Base-by-base conservation (phyloP, 2,797 vertebrate species). In the Ciconia nigra region DNA sequence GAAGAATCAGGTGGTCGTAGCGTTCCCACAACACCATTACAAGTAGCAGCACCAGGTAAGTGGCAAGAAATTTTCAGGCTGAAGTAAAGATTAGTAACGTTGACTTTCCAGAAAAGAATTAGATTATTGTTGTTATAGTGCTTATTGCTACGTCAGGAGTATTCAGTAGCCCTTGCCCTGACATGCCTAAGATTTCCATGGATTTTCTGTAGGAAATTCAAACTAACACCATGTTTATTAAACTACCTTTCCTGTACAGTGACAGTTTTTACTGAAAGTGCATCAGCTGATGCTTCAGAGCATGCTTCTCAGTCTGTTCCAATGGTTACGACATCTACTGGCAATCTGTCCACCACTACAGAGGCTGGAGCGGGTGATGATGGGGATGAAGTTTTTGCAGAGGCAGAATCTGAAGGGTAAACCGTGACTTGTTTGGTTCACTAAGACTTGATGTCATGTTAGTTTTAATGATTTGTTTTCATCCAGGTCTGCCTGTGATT, bases 1-100 rank as follows among this genome's bases (percentile, higher is more conserved):
- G 99, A 99, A 87, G 99, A 99, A 31, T 99, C 99, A 6, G 99
- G 99, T 87, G 99, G 99, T 41, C 98, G 99, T 35, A 99, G 99
- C 9, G 99, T 99, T 80, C 99, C 99, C 63, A 99, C 99, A 35
- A 99, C 99, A 10, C 99, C 99, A 2, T 92, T 99, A 33, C 99
- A 99, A 93, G 99, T 99, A 51, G 99, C 99, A 85, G 99, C 99
- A 81, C 99, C 99, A 88, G 99, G 99, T 99, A 91, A 92, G 97
- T n/a, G 19, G 24, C 61, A 35, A 59, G 51, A 65, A 59, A 19
- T 62, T n/a, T 66, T 20, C 29, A 39, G 28, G 13, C 39, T 33
- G 4, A 44, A 84, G 58, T 31, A 41, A 39, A 35, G 25, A 51
- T 42, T 82, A 35, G 25, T 58, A 70, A n/a, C 18, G 5, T 52